Base-by-base conservation (phyloP, 1,140 invertebrate genomes). In the Maniola jurtina region DNA sequence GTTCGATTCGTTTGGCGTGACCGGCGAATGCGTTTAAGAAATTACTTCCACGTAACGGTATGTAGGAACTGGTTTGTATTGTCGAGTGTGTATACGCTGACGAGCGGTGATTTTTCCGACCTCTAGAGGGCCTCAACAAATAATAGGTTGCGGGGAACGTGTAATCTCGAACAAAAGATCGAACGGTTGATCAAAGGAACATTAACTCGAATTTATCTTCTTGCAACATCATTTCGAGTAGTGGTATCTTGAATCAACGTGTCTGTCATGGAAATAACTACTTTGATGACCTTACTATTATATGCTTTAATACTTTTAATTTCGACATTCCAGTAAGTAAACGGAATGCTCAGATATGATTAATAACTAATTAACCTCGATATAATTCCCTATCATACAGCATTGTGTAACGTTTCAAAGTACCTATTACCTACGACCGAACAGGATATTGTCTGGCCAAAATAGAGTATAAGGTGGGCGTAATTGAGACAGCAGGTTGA, bases 11-110 rank as follows among this genome's bases (percentile, higher is more conserved):
- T 73, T 71, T 75, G 70, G 71, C 78, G 77, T 85, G 81, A 83
- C 80, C 78, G 73, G 73, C 71, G 81, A 70, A 73, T 77, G 73
- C 72, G 77, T 84, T 86, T 85, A 83, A 84, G 77, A 83, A 79
- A 83, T 83, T 76, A 84, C 81, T 83, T 81, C 76, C 76, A 78
- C 42, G 68, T 86, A 88, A 88, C 87, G 84, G 84, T 85, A 76
- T 75, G 70, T 75, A 63, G 73, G 76, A 88, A 89, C 87, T 70
- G 81, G 86, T 89, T 88, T 82, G 75, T 78, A 76, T 76, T 80
- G 77, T 76, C 66, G 77, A 77, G 70, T 77, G 62, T 79, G 77
- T 72, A 61, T 67, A 65, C 70, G 61, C 64, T 71, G 74, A 71
- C 71, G 73, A 67, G 40, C 71, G 62, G 78, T 68, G 71, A 85